These are phyloP conservation scores for Scaptomyza pallida DNA, from an alignment of 1,140 invertebrate species.

Conservation along the genomic window DNA sequence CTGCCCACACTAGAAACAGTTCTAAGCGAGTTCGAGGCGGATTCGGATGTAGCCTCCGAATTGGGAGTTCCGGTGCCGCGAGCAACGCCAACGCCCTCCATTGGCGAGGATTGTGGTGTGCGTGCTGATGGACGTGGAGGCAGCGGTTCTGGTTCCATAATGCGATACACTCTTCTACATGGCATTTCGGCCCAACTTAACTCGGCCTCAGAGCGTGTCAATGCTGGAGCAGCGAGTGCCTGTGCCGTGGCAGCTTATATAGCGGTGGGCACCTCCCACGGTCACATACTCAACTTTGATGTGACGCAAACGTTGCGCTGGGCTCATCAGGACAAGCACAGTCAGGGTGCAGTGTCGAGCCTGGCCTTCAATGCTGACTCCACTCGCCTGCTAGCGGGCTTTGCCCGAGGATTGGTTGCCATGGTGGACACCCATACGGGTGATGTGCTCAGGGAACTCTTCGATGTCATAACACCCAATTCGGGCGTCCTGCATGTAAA, in stretches of 20 bases:
- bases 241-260: conserved; percentile 91
- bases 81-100: conserved; percentile 85
- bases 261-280: conserved; percentile 96
- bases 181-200: conserved; percentile 93
- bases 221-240: conserved; percentile 94
- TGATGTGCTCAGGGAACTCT: conserved; percentile 91
- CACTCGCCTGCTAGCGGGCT: conserved; percentile 92
- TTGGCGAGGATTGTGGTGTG: conserved; percentile 66
- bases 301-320: conserved; percentile 92
- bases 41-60: conserved; percentile 86
- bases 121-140: conserved; percentile 63
- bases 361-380: conserved; percentile 95
- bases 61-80: conserved; percentile 78
- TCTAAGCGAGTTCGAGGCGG: conserved; percentile 90
- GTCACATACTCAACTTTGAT: conserved; percentile 95
- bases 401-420: conserved; percentile 93
- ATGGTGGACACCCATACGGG: conserved; percentile 92
- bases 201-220: conserved; percentile 92
- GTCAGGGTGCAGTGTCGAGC: conserved; percentile 93
- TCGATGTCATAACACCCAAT: conserved; percentile 93
- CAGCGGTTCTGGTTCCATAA: conserved; percentile 87
- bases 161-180: conserved; percentile 92
- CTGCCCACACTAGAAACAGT: conserved; percentile 94
- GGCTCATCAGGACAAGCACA: conserved; percentile 90
- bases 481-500: conserved; percentile 94